Base-by-base conservation (phyloP, 2,888 invertebrate species). In the Caenorhabditis sp. region DNA sequence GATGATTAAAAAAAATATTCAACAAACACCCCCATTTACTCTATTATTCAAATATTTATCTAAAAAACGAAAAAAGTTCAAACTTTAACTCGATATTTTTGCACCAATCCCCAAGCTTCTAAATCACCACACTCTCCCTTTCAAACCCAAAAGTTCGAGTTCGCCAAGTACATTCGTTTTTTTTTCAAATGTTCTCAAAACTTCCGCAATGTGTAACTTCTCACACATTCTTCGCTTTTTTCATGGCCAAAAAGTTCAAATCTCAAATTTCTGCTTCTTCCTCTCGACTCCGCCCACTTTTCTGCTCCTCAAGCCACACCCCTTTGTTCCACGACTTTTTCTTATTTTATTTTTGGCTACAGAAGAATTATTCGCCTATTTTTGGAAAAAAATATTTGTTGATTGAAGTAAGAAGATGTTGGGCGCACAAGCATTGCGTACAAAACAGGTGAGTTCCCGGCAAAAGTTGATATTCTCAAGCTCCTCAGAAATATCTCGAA, bases 361-460 rank as follows among this genome's bases (percentile, higher is more conserved):
- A 20, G 17, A 21, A 52, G 21, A 52, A 52, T 10, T 20, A n/a
- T 50, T 50, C 20, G 4, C 20, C 52, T 52, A 52, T 52, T 52
- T 52, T 21, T 50, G 50, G 52, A n/a, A 20, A 52, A 10, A 52
- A 21, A 56, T 53, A 7, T 53, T 53, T 53, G 4, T 23, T 53
- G 23, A 53, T 7, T 10, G 27, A 56, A 26, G 36, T 10, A 43
- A 43, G 17, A 26, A 23, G 2, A 78, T 78, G 78, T 63, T 78
- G 38, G 78, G 78, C 21, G 78, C 78, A 60, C 78, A 78, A 53
- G 78, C 78, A 8, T 58, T 78, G 14, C 67, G 78, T n/a, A 78
- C 78, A 25, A 78, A 78, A 66, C 78, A 78, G 76, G 78, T 70
- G 21, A 57, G 56, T 31, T 31, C 10, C 5, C 31, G 31, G 31